Base-by-base conservation (phyloP, 2,113 vertebrate genomes). In the Menidia beryllina region DNA sequence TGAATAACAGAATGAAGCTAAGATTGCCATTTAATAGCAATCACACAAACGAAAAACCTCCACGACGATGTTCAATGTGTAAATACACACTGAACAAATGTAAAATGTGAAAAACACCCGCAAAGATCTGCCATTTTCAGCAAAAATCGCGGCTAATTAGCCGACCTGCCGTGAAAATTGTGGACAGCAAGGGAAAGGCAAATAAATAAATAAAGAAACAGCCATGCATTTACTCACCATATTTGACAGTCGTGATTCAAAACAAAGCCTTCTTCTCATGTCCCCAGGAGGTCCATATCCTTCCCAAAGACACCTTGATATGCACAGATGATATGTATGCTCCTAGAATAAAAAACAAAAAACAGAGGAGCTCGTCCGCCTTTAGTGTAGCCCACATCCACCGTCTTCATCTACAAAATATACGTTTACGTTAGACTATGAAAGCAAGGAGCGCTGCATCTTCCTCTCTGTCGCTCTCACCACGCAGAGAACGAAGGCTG, bases 211-310 rank as follows among this genome's bases (percentile, higher is more conserved):
- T n/a, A 41, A 24, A 64, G 50, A 24, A 58, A 77, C 24, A 85
- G 15, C 56, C 68, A 63, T 62, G 69, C 60, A 79, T 81, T 55
- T 72, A 91, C 91, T 92, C 86, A 92, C 91, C 91, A 91, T 91
- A 88, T n/a, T 87, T 83, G 78, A 89, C 82, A 85, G 74, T 72
- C 88, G 79, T 79, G 86, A 88, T 78, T 84, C 83, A 82, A 88
- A 89, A 87, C 65, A 84, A 62, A 71, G 56, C 77, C 66, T 73
- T 72, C 89, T 83, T 82, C 77, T 87, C 88, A 87, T 89, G 72
- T 77, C 83, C 72, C 49, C 75, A 48, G 55, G 60, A 72, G 63
- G 52, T 73, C 67, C 70, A 69, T 56, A 27, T n/a, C 45, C 55
- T 15, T 72, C 47, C 83, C 72, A 84, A 62, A 86, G 72, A 83